These are phyloP conservation scores for Anabacerthia variegaticeps DNA, from an alignment of 2,797 vertebrate genomes.

Conservation along the genomic window DNA sequence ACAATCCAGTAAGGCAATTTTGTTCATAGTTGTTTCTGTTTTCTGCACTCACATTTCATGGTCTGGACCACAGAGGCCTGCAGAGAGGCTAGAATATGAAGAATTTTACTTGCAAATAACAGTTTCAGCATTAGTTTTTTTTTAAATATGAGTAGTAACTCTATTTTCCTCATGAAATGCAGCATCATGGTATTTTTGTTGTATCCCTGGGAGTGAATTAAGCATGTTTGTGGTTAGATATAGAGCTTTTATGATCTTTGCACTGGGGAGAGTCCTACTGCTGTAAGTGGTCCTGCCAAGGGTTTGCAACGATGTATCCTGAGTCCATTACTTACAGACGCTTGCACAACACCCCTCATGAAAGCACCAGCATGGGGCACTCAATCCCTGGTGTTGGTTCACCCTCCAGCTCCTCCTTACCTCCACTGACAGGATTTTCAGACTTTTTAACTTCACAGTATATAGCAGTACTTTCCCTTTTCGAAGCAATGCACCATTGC, in stretches of 20 bases:
- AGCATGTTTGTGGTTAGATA: neutral
- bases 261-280: neutral
- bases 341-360: too few species aligned
- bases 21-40: neutral
- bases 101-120: neutral
- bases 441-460: neutral
- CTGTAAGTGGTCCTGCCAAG: neutral
- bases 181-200: neutral
- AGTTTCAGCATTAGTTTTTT: neutral
- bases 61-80: neutral
- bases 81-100: neutral
- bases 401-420: neutral
- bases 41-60: neutral
- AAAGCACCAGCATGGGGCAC: accelerated
- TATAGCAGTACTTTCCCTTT: neutral
- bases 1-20: neutral
- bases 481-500: neutral
- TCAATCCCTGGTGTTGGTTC: accelerated
- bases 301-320: accelerated
- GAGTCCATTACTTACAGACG: neutral
- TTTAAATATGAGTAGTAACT: neutral
- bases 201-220: neutral
- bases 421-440: accelerated
- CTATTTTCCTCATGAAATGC: neutral
- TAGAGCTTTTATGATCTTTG: neutral